phyloP scores from a whole-genome alignment of 2,113 vertebrate species.

The Chiloscyllium plagiosum region DNA sequence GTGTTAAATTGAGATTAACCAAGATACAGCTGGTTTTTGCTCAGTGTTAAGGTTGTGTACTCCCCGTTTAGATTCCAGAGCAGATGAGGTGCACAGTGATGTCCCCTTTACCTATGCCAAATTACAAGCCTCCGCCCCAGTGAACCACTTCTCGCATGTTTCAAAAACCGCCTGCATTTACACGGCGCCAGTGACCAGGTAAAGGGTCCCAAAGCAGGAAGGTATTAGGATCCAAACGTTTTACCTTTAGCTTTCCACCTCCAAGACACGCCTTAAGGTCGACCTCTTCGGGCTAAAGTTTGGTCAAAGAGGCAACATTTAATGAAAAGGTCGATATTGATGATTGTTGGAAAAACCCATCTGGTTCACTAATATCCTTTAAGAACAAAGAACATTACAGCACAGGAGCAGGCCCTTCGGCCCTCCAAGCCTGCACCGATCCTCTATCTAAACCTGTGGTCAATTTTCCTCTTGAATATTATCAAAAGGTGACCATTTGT shows the following conservation, averaged over 20 bases:
- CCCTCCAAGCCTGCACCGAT: no score
- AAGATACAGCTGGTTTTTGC: background rate
- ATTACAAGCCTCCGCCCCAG: background rate
- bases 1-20: background rate
- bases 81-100: background rate
- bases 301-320: background rate
- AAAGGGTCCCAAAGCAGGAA: background rate
- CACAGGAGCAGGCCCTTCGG: no score
- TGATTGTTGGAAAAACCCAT: no score
- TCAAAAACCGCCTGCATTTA: background rate
- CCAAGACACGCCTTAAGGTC: background rate
- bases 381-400: no score
- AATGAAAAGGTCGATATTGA: background rate
- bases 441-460: no score
- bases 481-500: no score
- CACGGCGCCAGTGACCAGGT: no score
- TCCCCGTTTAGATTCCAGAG: background rate
- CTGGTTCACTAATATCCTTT: no score
- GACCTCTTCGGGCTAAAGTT: background rate
- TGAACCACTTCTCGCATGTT: background rate
- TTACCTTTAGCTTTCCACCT: background rate
- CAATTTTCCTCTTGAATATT: no score
- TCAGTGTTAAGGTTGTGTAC: background rate
- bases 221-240: background rate
- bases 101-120: background rate